Percentiles rank a stretch among this genome's conserved stretches.
phyloP scores from a whole-genome alignment of 1,140 invertebrate genomes.

The Bemisia tabaci region DNA sequence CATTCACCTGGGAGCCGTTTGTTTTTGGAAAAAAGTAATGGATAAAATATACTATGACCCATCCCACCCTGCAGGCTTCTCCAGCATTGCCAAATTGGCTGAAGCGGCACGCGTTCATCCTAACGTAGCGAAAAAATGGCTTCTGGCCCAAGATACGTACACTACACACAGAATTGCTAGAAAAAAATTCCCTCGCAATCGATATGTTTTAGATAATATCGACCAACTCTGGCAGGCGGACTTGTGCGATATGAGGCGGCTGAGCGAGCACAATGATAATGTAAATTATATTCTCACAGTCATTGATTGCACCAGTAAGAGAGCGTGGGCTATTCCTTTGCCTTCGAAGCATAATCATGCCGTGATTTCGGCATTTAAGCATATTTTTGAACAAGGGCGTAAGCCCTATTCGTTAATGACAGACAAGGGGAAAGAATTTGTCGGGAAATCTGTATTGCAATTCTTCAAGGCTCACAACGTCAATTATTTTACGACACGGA shows the following conservation, averaged over 20 bases:
- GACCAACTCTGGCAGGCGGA: conserved; percentile 31
- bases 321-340: conserved; percentile 26
- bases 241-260: conserved; percentile 24
- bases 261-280: conserved; percentile 25
- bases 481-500: too few species aligned
- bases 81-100: too few species aligned
- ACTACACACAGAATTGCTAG: conserved; percentile 19
- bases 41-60: too few species aligned
- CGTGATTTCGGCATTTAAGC: conserved; percentile 4
- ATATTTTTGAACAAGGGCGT: not conserved
- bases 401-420: not conserved
- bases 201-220: conserved; percentile 19
- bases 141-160: conserved; percentile 19
- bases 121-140: conserved; percentile 19
- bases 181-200: conserved; percentile 20
- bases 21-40: too few species aligned
- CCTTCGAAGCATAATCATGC: conserved; percentile 24
- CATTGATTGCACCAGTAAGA: conserved; percentile 31
- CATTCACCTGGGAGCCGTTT: too few species aligned
- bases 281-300: conserved; percentile 27
- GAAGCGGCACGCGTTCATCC: too few species aligned
- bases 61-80: too few species aligned
- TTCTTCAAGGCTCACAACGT: conserved; percentile 24
- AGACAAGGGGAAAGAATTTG: conserved; percentile 25
- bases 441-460: conserved; percentile 18